phyloP scores from a whole-genome alignment of 2,888 invertebrate genomes.

The Hyposoter dolosus region DNA sequence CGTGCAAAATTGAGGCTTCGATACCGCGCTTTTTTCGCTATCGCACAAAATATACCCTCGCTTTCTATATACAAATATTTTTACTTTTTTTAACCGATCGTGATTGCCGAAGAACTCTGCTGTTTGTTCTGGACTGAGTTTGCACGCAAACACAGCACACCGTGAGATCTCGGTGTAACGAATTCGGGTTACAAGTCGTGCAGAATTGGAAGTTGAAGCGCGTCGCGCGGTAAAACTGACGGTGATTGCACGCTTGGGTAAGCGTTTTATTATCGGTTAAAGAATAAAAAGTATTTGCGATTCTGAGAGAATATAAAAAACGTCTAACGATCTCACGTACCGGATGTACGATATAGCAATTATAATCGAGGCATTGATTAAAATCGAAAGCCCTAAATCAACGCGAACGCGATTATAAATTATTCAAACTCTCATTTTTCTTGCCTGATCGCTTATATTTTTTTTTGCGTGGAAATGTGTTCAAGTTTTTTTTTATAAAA shows the following conservation, averaged over 20 bases:
- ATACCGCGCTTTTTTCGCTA: constrained; percentile 51
- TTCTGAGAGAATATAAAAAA: constrained; percentile 6
- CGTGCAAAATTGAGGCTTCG: constrained; percentile 70
- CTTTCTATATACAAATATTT: constrained; percentile 18
- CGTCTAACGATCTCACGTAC: constrained; percentile 9
- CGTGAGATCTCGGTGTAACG: constrained; percentile 56
- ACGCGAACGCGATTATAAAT: not conserved
- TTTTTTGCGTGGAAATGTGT: not conserved
- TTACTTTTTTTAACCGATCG: constrained; percentile 40
- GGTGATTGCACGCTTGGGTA: constrained; percentile 28
- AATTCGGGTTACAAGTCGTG: constrained; percentile 71
- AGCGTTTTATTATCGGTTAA: constrained; percentile 2
- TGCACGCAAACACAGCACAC: constrained; percentile 4
- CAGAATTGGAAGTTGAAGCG: constrained; percentile 56
- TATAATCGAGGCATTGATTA: not conserved
- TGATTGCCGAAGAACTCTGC: constrained; percentile 30
- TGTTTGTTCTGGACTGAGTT: constrained; percentile 55
- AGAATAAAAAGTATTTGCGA: constrained; percentile 14
- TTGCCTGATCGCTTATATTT: not conserved
- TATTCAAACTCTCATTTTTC: not conserved
- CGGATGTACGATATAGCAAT: constrained; percentile 44
- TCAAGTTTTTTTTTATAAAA: not conserved
- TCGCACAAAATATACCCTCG: constrained; percentile 27
- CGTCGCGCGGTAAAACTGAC: constrained; percentile 44
- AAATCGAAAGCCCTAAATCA: not conserved